Evolutionary conservation across 2,113 vertebrate genomes (phyloP).

Genomic region (cat (Felis catus)): DNA sequence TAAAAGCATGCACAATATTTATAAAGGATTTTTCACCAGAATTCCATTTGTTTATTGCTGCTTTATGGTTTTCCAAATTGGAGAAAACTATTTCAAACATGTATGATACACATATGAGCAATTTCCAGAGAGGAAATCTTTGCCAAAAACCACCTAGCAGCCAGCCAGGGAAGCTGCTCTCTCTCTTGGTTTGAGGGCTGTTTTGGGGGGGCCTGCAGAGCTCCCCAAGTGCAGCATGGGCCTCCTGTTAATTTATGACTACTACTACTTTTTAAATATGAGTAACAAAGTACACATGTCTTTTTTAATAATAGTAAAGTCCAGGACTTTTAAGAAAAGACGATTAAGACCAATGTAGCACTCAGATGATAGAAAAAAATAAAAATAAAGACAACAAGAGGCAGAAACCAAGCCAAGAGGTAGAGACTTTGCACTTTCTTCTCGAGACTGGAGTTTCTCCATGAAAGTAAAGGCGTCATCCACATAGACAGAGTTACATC

Average conservation of each 20-base stretch:
- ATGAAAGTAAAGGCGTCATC: background rate
- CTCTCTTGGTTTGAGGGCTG: background rate
- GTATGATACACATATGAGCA: constrained; percentile 54
- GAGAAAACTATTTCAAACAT: constrained; percentile 62
- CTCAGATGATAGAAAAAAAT: background rate
- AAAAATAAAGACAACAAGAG: background rate
- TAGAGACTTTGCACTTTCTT: constrained; percentile 35
- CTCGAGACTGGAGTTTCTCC: constrained; percentile 9
- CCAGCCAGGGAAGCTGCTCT: background rate
- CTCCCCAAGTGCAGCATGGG: background rate
- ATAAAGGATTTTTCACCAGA: background rate
- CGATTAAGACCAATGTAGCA: background rate
- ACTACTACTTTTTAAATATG: constrained; percentile 60
- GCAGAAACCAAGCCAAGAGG: constrained; percentile 42
- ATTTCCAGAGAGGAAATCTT: constrained; percentile 68
- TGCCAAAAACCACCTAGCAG: constrained; percentile 38
- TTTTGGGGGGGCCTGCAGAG: background rate
- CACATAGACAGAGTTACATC: constrained; percentile 34
- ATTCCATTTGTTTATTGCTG: constrained; percentile 56
- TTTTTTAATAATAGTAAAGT: constrained; percentile 77
- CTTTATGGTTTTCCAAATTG: constrained; percentile 55
- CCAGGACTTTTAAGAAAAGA: constrained; percentile 55
- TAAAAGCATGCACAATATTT: constrained; percentile 14
- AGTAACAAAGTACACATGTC: constrained; percentile 51
- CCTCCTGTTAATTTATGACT: background rate